Base-by-base conservation (phyloP, 2,888 invertebrate genomes). In the Rotaria macrura region DNA sequence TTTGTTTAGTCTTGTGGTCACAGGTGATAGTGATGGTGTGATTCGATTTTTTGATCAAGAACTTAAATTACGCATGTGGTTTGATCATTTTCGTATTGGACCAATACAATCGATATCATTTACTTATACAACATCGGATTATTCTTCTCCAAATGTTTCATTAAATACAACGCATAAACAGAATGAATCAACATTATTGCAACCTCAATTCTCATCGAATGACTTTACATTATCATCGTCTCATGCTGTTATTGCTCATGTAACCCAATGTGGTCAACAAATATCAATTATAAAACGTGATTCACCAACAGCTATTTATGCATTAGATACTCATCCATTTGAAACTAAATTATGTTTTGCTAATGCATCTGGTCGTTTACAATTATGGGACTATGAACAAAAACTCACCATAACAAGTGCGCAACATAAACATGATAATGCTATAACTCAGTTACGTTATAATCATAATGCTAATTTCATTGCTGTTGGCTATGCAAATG, bases 1-100 rank as follows among this genome's bases (percentile, higher is more conserved):
- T 12, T 23, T 25, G 40, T 83, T 88, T 87, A 90, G 90, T 43
- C 89, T 89, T 86, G 90, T 91, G 85, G 91, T 91, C 20, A 89
- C 89, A 23, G 91, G 91, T n/a, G 91, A 91, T 88, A 88, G 89
- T 43, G 89, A 88, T 38, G 91, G 91, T 0, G 90, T 90, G 87
- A 89, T 91, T 9, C 90, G 90, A 86, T 91, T 91, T 88, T 91
- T 90, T 87, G 91, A 91, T 87, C 90, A 91, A 86, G 89, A 89
- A 54, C 87, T 91, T 65, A 90, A 90, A 87, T 88, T 91, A 25
- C 88, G 90, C 12, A 90, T 90, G 87, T 91, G 91, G 91, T 90
- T 87, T 87, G 90, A 90, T 87, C 90, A 91, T 85, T 89, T 91
- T 54, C 88, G 90, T 84, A 88, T 91, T 4, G 91, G 91, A 47